Percentiles rank a stretch among this genome's conserved stretches.
These are phyloP conservation scores for Onthophagus sagittarius DNA, from an alignment of 2,888 invertebrate species.

Conservation along the genomic window DNA sequence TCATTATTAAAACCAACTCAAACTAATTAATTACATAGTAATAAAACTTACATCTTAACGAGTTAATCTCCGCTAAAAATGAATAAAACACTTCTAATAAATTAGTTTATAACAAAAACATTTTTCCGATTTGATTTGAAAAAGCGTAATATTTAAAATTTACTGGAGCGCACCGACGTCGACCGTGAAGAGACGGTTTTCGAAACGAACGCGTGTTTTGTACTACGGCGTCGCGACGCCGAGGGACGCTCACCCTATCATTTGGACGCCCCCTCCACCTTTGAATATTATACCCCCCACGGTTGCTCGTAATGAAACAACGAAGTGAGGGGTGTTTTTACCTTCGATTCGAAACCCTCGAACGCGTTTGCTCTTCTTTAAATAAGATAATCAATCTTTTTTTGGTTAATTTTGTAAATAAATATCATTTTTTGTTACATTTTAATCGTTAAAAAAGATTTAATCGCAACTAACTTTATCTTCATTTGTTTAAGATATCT, in stretches of 20 bases:
- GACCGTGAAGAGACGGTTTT: background rate
- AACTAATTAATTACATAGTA: too few species aligned
- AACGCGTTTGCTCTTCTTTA: background rate
- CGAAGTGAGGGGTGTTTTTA: background rate
- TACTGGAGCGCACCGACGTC: background rate
- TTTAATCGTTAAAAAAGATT: too few species aligned
- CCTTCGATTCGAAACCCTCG: background rate
- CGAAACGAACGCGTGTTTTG: constrained; percentile 28
- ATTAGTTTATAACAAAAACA: too few species aligned
- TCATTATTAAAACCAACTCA: too few species aligned
- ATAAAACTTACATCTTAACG: too few species aligned
- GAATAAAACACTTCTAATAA: too few species aligned
- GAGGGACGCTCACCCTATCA: constrained; percentile 32
- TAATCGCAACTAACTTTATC: too few species aligned
- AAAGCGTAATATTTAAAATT: background rate
- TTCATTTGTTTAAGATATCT: too few species aligned
- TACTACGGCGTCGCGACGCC: constrained; percentile 32
- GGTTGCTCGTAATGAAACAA: constrained; percentile 3
- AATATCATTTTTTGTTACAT: too few species aligned
- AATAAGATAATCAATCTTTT: background rate
- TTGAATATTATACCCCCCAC: constrained; percentile 1
- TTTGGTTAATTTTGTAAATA: background rate
- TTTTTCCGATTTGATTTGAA: background rate
- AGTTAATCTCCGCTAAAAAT: too few species aligned
- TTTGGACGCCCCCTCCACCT: constrained; percentile 4